Percentiles rank a stretch among this genome's conserved stretches.
phyloP scores from a whole-genome alignment of 2,113 vertebrate genomes.

The Mobula birostris region DNA sequence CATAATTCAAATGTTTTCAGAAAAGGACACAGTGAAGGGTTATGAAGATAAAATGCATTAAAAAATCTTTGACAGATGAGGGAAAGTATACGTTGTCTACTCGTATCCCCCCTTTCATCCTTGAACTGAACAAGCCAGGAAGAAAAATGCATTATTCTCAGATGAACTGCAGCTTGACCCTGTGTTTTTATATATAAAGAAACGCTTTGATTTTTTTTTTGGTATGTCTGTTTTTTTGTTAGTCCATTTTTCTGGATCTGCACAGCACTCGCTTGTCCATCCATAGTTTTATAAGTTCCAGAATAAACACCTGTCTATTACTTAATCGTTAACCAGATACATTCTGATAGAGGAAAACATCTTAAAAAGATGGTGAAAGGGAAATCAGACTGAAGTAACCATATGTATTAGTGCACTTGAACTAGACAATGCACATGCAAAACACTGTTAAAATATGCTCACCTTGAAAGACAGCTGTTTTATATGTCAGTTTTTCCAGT shows the following conservation, averaged over 20 bases:
- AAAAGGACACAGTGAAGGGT: background rate
- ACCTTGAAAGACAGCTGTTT: background rate
- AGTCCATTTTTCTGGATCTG: too few species aligned
- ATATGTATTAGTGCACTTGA: background rate
- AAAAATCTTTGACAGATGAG: background rate
- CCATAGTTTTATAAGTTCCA: background rate
- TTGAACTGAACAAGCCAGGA: background rate
- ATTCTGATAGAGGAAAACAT: background rate
- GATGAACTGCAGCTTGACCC: background rate
- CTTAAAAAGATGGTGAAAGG: background rate
- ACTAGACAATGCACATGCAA: background rate
- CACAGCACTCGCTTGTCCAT: too few species aligned
- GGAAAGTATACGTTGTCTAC: background rate
- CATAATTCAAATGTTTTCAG: constrained; percentile 13
- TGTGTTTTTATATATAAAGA: background rate
- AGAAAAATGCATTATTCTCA: background rate
- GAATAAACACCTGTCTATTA: background rate
- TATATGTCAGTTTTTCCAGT: background rate
- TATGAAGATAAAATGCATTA: constrained; percentile 26
- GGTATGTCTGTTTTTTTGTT: background rate
- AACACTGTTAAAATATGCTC: background rate
- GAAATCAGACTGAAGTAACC: background rate
- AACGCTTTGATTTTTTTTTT: background rate
- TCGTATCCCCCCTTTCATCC: background rate
- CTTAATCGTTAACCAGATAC: too few species aligned